Percentiles rank a stretch among this genome's conserved stretches.
These are phyloP conservation scores for Denticeps clupeoides DNA, from an alignment of 2,797 vertebrate species.

Conservation along the genomic window DNA sequence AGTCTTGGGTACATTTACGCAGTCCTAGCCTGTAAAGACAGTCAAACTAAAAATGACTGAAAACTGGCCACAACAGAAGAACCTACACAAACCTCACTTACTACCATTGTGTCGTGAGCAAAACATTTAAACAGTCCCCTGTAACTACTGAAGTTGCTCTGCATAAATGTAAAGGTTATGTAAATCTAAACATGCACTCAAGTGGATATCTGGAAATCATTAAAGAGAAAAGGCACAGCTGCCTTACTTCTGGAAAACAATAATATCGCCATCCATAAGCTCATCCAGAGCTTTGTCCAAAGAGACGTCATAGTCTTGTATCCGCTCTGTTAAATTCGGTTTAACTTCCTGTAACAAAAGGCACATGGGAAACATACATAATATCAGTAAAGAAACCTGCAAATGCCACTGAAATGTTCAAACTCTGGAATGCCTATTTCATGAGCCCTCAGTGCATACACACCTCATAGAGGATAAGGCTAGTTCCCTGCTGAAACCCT, in stretches of 20 bases:
- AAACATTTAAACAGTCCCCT: too few relatives aligned
- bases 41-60: background rate
- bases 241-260: slow-evolving; percentile 97
- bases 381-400: background rate
- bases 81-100: too few relatives aligned
- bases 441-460: slow-evolving; percentile 5
- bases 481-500: slow-evolving; percentile 98
- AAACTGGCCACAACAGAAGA: background rate
- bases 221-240: background rate
- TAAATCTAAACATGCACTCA: background rate
- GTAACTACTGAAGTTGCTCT: too few relatives aligned
- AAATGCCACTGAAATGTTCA: background rate
- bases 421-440: too few relatives aligned
- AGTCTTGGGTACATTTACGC: too few relatives aligned
- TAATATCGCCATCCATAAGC: slow-evolving; percentile 99
- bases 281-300: slow-evolving; percentile 98
- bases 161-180: background rate
- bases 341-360: slow-evolving; percentile 85
- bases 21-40: slow-evolving; percentile 4
- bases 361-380: background rate
- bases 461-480: slow-evolving; percentile 99
- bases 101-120: too few relatives aligned
- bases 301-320: slow-evolving; percentile 98
- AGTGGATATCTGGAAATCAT: background rate
- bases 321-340: slow-evolving; percentile 98